Conservation (phyloP, 2,888 invertebrate species). For the Aphrophora alni region DNA sequence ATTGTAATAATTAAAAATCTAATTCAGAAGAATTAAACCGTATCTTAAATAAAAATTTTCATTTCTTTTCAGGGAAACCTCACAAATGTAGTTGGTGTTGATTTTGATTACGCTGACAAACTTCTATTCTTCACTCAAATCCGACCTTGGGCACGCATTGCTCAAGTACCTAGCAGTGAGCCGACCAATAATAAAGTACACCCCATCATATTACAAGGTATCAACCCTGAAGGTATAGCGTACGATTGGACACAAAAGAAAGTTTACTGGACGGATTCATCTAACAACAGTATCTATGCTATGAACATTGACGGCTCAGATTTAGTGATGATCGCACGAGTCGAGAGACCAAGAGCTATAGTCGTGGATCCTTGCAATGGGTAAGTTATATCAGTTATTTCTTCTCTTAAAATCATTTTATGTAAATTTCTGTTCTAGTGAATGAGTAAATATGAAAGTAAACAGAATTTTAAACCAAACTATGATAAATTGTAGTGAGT, state of each 20-base stretch:
- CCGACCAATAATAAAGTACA: conserved; percentile 69
- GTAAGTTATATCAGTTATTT: conserved; percentile 48
- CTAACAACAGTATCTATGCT: conserved; percentile 92
- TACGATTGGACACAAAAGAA: conserved; percentile 98
- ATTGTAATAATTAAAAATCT: no score
- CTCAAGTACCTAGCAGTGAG: conserved; percentile 75
- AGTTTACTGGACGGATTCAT: conserved; percentile 97
- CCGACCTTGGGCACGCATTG: conserved; percentile 87
- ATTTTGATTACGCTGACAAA: conserved; percentile 91
- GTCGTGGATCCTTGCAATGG: conserved; percentile 97
- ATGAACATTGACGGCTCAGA: conserved; percentile 91
- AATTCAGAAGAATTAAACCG: no score
- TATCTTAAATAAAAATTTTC: no score
- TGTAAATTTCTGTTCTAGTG: no score
- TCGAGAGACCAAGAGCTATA: conserved; percentile 92
- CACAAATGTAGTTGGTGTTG: conserved; percentile 93
- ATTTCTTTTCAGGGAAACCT: conserved; percentile 65
- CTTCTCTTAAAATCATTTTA: not conserved
- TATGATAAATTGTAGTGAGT: no score
- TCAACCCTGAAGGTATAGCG: conserved; percentile 92
- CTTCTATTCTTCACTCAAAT: conserved; percentile 93
- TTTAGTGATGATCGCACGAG: conserved; percentile 89
- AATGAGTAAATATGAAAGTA: no score
- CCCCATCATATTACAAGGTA: conserved; percentile 76
- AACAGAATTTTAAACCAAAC: no score